Base-by-base conservation (phyloP, 2,888 invertebrate species). In the Corythucha ciliata region DNA sequence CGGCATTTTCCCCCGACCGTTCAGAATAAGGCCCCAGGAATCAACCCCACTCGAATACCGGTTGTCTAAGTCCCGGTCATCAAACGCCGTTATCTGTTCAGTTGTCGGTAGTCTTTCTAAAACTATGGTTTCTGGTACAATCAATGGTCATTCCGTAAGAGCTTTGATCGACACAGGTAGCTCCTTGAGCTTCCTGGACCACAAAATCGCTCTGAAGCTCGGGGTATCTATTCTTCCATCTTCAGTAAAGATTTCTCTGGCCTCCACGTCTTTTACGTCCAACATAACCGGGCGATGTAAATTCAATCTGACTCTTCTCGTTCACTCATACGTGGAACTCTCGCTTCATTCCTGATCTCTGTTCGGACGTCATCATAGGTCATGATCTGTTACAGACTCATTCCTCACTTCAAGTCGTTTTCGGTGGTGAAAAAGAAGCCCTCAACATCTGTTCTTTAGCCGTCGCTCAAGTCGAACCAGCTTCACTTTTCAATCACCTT, bases 351-450 rank as follows among this genome's bases (percentile, higher is more conserved):
- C 33, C 40, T 22, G 40, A 48, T 22, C 20, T 52, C 12, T 52
- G 52, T 37, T 33, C 47, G 29, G 52, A 52, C 27, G 32, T 52
- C 32, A 22, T 53, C 7, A 16, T 53, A 12, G 53, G 53, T 22
- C 48, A 53, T 34, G 48, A 48, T 37, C 7, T 53, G 5, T 20
- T 53, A 24, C 33, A 53, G 27, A 22, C 34, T 20, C 53, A 41
- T 27, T 48, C 41, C 20, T n/a, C 41, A 14, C 25, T 53, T 20
- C 40, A 39, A 21, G n/a, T 48, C 20, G 48, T 27, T 8, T 53
- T 48, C 42, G 41, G 48, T 14, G 52, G 52, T 12, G 8, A 18
- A 20, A n/a, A n/a, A n/a, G n/a, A 32, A 24, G 21, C 26, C 25
- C n/a, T 36, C 29, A 26, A 16, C 21, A 16, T 27, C 16, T 42